A percentile compares a stretch with the other conserved stretches of the same genome.
phyloP scores from a whole-genome alignment of 2,888 invertebrate genomes.

The Argyresthia albistria region DNA sequence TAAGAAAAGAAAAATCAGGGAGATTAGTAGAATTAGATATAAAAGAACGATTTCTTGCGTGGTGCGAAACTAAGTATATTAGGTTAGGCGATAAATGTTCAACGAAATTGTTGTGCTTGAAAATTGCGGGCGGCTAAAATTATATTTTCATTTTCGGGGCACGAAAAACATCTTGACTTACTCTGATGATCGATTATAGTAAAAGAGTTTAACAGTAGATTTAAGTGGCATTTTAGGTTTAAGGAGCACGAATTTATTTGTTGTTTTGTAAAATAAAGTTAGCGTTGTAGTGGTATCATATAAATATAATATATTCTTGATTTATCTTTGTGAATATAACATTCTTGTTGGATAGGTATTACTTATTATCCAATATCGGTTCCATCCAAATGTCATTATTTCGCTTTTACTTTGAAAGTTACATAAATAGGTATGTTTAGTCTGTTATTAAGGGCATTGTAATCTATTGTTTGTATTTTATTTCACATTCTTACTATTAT shows the following conservation, averaged over 20 bases:
- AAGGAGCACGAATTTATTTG: conserved; percentile 71
- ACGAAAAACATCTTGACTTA: conserved; percentile 20
- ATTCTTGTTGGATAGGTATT: not conserved
- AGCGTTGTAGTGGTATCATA: conserved; percentile 39
- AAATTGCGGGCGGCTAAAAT: conserved; percentile 19
- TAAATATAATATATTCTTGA: conserved; percentile 46
- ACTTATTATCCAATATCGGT: conserved; percentile 26
- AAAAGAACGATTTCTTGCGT: conserved; percentile 56
- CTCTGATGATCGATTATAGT: conserved; percentile 13
- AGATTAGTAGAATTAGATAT: conserved; percentile 56
- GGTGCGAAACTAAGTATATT: conserved; percentile 17
- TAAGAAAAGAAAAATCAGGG: conserved; percentile 68
- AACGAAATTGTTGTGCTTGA: conserved; percentile 19
- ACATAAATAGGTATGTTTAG: not conserved
- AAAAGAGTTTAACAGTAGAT: conserved; percentile 31
- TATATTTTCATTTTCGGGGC: conserved; percentile 17
- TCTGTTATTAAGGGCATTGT: conserved; percentile 2
- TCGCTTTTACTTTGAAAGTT: conserved; percentile 2
- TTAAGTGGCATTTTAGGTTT: conserved; percentile 55
- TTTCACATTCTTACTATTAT: conserved; percentile 7
- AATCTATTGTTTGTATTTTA: conserved; percentile 11
- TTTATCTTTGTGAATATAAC: conserved; percentile 21
- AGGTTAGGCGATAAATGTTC: conserved; percentile 5
- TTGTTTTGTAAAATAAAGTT: conserved; percentile 58
- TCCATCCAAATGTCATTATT: conserved; percentile 34